These are phyloP conservation scores for Alca torda DNA, from an alignment of 2,797 vertebrate species.

Conservation along the genomic window DNA sequence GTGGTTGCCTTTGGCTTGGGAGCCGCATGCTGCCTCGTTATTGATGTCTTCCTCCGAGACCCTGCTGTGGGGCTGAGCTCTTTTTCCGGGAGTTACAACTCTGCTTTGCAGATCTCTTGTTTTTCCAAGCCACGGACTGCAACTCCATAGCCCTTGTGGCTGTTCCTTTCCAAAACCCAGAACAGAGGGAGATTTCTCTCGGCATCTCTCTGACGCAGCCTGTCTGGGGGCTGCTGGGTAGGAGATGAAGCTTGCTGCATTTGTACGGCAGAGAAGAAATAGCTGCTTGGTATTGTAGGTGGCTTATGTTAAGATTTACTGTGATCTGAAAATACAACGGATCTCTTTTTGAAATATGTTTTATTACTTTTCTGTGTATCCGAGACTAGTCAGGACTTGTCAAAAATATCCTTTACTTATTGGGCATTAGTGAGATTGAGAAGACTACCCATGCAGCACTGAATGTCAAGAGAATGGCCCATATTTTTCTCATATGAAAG, in stretches of 20 bases:
- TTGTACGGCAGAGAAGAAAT: neutral
- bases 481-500: slow-evolving; percentile 7
- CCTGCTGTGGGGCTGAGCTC: neutral
- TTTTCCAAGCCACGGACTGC: neutral
- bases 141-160: neutral
- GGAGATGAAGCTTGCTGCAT: neutral
- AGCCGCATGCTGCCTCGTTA: neutral
- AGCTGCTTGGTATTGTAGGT: neutral
- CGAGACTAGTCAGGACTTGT: slow-evolving; percentile 39
- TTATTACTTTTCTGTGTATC: slow-evolving; percentile 49
- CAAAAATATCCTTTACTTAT: slow-evolving; percentile 51
- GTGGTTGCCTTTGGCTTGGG: neutral
- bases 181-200: neutral
- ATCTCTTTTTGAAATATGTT: slow-evolving; percentile 41
- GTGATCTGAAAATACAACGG: slow-evolving; percentile 45
- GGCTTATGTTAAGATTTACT: slow-evolving; percentile 46
- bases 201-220: neutral
- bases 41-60: neutral
- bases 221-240: neutral
- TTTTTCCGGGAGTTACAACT: neutral
- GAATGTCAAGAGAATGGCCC: slow-evolving; percentile 8
- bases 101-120: neutral
- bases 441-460: slow-evolving; percentile 3
- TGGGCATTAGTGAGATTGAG: slow-evolving; percentile 48
- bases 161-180: neutral